Conservation (phyloP, 2,797 vertebrate genomes). For the Labroides dimidiatus region DNA sequence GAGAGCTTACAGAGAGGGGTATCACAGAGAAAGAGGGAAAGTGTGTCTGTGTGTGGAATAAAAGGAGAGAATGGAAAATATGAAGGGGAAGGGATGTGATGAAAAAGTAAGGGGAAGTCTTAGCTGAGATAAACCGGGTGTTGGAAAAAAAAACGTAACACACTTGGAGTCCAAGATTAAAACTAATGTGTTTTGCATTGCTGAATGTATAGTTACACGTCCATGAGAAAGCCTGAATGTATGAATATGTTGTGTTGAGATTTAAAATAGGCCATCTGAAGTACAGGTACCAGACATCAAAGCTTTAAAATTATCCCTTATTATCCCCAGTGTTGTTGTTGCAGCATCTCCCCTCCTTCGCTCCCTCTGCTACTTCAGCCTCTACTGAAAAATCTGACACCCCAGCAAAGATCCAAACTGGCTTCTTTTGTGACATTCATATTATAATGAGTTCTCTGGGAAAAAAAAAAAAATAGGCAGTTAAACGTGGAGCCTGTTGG, state of each 20-base stretch:
- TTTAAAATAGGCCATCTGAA: slow-evolving; percentile 19
- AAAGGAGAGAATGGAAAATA: too few relatives aligned
- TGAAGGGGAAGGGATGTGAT: not conserved
- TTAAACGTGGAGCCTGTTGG: slow-evolving; percentile 37
- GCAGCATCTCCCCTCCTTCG: slow-evolving; percentile 17
- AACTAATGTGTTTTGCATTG: slow-evolving; percentile 18
- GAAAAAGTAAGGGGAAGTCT: not conserved
- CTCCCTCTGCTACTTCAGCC: slow-evolving; percentile 12
- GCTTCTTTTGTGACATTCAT: slow-evolving; percentile 60
- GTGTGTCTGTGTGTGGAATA: too few relatives aligned
- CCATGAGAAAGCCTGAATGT: slow-evolving; percentile 1
- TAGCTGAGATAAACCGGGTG: not conserved
- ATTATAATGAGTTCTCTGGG: slow-evolving; percentile 73
- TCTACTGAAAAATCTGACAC: slow-evolving; percentile 27
- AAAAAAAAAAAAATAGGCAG: slow-evolving; percentile 26
- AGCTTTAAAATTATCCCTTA: slow-evolving; percentile 29
- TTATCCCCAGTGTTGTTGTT: slow-evolving; percentile 31
- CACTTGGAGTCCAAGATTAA: not conserved
- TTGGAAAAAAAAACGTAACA: not conserved
- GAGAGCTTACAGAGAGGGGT: too few relatives aligned
- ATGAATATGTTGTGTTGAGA: slow-evolving; percentile 1
- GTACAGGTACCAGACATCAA: slow-evolving; percentile 41
- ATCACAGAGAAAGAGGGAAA: too few relatives aligned
- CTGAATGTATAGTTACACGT: slow-evolving; percentile 13
- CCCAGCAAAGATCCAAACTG: slow-evolving; percentile 24